Evolutionary conservation across 2,888 invertebrate genomes (phyloP).

Genomic region (Eupithecia exiguata): DNA sequence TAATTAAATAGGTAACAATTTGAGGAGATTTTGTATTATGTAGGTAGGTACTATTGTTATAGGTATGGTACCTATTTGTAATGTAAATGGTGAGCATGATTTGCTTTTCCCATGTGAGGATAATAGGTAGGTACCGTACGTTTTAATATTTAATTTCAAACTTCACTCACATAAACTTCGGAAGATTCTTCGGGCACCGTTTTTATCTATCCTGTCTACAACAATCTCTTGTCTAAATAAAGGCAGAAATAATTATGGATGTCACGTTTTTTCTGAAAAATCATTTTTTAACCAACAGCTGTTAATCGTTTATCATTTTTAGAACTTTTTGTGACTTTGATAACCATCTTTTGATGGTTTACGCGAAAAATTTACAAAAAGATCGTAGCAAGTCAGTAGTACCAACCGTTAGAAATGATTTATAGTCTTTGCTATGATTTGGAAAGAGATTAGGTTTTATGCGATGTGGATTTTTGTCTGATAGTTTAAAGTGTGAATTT

Average conservation of each 20-base stretch:
- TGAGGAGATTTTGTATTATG: not conserved
- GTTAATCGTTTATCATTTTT: constrained; percentile 55
- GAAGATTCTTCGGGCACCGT: not conserved
- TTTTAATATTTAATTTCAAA: not conserved
- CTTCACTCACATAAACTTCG: not conserved
- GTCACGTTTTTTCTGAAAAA: constrained; percentile 47
- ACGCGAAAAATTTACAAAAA: constrained; percentile 61
- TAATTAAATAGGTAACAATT: not conserved
- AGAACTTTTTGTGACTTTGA: constrained; percentile 42
- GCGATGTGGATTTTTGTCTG: constrained; percentile 20
- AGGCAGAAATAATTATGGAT: constrained; percentile 19
- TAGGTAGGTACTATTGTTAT: not conserved
- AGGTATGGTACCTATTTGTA: not conserved
- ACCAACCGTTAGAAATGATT: constrained; percentile 47
- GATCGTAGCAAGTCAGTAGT: constrained; percentile 12
- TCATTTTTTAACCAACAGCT: constrained; percentile 49
- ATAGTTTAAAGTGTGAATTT: not conserved
- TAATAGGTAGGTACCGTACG: not conserved
- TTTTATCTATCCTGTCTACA: not conserved
- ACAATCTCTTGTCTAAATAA: not conserved
- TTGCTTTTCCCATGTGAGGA: not conserved
- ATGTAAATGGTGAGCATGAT: not conserved
- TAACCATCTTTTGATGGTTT: constrained; percentile 48
- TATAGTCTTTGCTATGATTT: constrained; percentile 37
- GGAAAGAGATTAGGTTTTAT: constrained; percentile 32